Evolutionary conservation across 2,888 invertebrate genomes (phyloP).

Genomic region (Megalurothrips usitatus): DNA sequence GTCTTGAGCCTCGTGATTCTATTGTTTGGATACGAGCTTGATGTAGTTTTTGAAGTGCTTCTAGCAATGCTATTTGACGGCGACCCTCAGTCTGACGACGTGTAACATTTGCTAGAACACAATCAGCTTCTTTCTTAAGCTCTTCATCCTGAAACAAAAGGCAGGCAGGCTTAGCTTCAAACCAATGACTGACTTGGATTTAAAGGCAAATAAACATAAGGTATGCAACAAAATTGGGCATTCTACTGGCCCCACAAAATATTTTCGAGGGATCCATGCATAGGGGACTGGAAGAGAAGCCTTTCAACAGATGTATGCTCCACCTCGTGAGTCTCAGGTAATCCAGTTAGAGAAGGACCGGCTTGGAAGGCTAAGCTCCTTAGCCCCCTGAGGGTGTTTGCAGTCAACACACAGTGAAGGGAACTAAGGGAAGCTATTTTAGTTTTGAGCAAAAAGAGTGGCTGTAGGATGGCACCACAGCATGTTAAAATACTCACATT

Average conservation of each 20-base stretch:
- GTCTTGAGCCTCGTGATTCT: constrained; percentile 57
- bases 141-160: constrained; percentile 54
- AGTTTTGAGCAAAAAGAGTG: no score
- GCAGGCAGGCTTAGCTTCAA: no score
- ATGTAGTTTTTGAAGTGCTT: constrained; percentile 60
- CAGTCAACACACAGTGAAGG: constrained; percentile 3
- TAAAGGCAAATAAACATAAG: no score
- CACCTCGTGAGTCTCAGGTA: background rate
- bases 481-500: constrained; percentile 46
- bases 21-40: constrained; percentile 59
- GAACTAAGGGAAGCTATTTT: no score
- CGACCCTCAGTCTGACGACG: constrained; percentile 66
- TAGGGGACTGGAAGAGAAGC: background rate
- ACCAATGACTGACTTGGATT: no score
- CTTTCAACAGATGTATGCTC: background rate
- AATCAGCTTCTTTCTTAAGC: constrained; percentile 63
- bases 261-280: background rate
- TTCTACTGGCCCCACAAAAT: background rate
- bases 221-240: no score
- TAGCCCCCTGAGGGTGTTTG: background rate
- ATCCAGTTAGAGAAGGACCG: background rate
- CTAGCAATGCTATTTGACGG: constrained; percentile 59
- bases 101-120: constrained; percentile 63
- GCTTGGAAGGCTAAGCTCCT: constrained; percentile 18
- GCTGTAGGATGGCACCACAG: no score